Base-by-base conservation (phyloP, 2,888 invertebrate genomes). In the Tanaodytes sp. region DNA sequence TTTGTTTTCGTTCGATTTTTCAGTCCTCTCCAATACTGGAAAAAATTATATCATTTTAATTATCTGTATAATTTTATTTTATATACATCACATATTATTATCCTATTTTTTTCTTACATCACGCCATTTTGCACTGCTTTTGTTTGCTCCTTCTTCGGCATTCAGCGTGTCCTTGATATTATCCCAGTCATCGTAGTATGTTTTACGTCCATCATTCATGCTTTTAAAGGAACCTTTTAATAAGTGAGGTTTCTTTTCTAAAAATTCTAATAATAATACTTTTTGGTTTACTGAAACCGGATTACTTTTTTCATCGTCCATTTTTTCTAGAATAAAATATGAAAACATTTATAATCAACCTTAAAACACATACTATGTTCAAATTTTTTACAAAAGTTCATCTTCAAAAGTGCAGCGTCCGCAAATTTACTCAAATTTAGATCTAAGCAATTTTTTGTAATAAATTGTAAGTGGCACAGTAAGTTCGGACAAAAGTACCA, bases 11-110 rank as follows among this genome's bases (percentile, higher is more conserved):
- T 39, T 1, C 39, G 15, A 12, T 39, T 15, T 39, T 16, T 39
- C 16, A 39, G 18, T 39, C 39, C 39, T 39, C 39, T 15, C 16
- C 39, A 39, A 15, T 39, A 39, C 39, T 39, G 18, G 6, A n/a
- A 33, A 3, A 33, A 33, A 11, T n/a, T n/a, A 33, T 33, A 33
- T n/a, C 27, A 27, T 27, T 27, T 27, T 27, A 27, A 6, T 27
- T 27, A 6, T 6, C 27, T 27, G 9, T 9, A 33, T 33, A 11
- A 33, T 9, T 33, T 3, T 33, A 33, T 27, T 27, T n/a, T n/a
- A n/a, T n/a, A n/a, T n/a, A n/a, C n/a, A n/a, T n/a, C n/a, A 27
- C 4, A 27, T 27, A 27, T 4, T 27, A 27, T 27, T 27, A 27
- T 27, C n/a, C n/a, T n/a, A n/a, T n/a, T 33, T 8, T 3, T 33